Evolutionary conservation across 1,140 invertebrate species (phyloP).

Genomic region (Scaptomyza graminum): DNA sequence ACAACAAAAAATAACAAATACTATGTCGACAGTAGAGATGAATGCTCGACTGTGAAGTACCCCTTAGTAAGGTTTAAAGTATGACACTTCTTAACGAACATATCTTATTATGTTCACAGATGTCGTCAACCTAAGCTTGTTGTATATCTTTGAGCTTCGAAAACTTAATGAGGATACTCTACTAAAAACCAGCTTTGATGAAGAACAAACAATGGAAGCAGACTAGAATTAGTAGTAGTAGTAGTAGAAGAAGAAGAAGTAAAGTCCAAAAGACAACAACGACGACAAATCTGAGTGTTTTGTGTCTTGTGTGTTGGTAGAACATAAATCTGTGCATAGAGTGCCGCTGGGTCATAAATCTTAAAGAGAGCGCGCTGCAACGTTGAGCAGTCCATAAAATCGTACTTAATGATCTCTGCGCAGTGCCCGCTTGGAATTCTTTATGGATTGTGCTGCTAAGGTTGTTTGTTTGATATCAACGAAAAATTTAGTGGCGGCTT

Average conservation of each 20-base stretch:
- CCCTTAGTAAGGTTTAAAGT: background rate
- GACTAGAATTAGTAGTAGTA: background rate
- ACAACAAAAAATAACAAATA: background rate
- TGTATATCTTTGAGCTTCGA: no score
- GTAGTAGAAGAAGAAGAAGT: background rate
- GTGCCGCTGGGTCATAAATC: constrained; percentile 61
- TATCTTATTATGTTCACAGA: background rate
- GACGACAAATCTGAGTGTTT: constrained; percentile 21
- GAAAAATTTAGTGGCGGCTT: constrained; percentile 5
- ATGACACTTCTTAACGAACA: background rate
- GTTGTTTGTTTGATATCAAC: constrained; percentile 14
- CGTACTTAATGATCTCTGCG: constrained; percentile 59
- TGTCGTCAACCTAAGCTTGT: no score
- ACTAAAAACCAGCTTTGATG: background rate
- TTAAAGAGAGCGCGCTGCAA: constrained; percentile 34
- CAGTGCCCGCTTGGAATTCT: constrained; percentile 22
- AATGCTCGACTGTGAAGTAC: background rate
- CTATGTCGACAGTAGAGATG: background rate
- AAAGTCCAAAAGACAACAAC: background rate
- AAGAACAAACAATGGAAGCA: constrained; percentile 1
- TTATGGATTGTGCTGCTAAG: constrained; percentile 1
- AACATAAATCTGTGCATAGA: constrained; percentile 73
- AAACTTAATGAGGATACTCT: no score
- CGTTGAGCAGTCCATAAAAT: constrained; percentile 62
- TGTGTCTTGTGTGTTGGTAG: constrained; percentile 12